A percentile compares a stretch with the other conserved stretches of the same genome.
phyloP scores from a whole-genome alignment of 2,888 invertebrate genomes.

The Euplagia quadripunctaria region DNA sequence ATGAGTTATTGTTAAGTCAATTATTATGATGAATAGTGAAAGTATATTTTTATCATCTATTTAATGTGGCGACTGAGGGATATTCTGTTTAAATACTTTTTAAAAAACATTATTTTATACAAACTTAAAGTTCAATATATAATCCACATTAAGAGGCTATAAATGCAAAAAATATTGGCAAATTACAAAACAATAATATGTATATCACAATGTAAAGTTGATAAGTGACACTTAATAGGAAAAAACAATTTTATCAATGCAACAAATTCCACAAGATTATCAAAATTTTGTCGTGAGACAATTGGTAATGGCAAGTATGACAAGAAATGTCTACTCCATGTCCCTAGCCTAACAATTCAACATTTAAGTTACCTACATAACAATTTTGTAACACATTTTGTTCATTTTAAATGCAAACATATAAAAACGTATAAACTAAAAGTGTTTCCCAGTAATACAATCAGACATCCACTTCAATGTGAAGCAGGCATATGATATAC shows the following conservation, averaged over 20 bases:
- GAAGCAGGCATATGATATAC: slow-evolving; percentile 43
- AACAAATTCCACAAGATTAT: slow-evolving; percentile 28
- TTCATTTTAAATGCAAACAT: slow-evolving; percentile 51
- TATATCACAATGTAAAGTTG: slow-evolving; percentile 52
- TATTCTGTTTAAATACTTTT: slow-evolving; percentile 33
- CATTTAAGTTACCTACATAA: slow-evolving; percentile 31
- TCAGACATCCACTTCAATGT: slow-evolving; percentile 52
- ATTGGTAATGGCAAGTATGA: slow-evolving; percentile 21
- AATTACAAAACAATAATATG: slow-evolving; percentile 46
- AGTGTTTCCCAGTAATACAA: slow-evolving; percentile 30
- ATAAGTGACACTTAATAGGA: slow-evolving; percentile 45
- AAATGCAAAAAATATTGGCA: slow-evolving; percentile 45
- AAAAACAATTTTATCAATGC: slow-evolving; percentile 32
- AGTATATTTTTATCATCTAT: slow-evolving; percentile 19
- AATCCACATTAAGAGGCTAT: slow-evolving; percentile 50
- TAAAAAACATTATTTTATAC: slow-evolving; percentile 42
- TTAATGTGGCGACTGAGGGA: slow-evolving; percentile 32
- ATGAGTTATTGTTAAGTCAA: no score
- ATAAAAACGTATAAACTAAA: slow-evolving; percentile 41
- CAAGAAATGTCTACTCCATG: slow-evolving; percentile 27
- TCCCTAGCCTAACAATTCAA: slow-evolving; percentile 32
- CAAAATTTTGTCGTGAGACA: slow-evolving; percentile 22
- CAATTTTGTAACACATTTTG: slow-evolving; percentile 48
- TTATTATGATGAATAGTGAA: slow-evolving; percentile 12
- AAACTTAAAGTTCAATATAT: slow-evolving; percentile 52